Base-by-base conservation (phyloP, 2,888 invertebrate species). In the Nymphalis urticae region DNA sequence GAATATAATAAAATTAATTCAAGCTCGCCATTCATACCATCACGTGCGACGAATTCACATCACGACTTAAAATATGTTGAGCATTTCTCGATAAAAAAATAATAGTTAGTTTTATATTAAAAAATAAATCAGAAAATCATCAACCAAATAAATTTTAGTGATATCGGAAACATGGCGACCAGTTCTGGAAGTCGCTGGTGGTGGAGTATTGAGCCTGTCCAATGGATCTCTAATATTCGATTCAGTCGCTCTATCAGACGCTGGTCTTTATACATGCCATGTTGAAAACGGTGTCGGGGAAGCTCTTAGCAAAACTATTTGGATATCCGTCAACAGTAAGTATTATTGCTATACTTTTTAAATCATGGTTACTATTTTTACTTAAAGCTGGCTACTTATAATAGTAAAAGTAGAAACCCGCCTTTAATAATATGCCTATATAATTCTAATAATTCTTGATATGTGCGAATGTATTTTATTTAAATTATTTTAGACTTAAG, bases 221-320 rank as follows among this genome's bases (percentile, higher is more conserved):
- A 93, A 93, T 48, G 93, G 93, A 0, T 92, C 92, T 1, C 79
- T 92, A 6, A 90, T 92, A 72, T 92, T 92, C 68, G 92, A 92
- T 71, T 85, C 90, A 0, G 92, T 93, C 4, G 90, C 93, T 0
- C 72, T 92, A 0, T 88, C 89, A 0, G 93, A 93, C 62, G 93
- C 91, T 36, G 93, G 93, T 0, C 76, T 90, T 0, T 93, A 93
- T 53, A 92, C 92, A 0, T 93, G 93, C 13, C 92, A 92, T 42
- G 92, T 93, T 0, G 93, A 93, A 68, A 93, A 93, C n/a, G 93
- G 93, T 0, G 93, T 93, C 0, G 93, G 93, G 0, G 92, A 92
- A 69, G 89, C 93, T 0, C 80, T 93, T 0, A 93, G 92, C 74
- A 93, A 91, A 72, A 92, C 91, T 71, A 87, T 93, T 21, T 91